A percentile compares a stretch with the other conserved stretches of the same genome.
Conservation (phyloP, 2,888 invertebrate genomes). For the Athrips mouffetella region DNA sequence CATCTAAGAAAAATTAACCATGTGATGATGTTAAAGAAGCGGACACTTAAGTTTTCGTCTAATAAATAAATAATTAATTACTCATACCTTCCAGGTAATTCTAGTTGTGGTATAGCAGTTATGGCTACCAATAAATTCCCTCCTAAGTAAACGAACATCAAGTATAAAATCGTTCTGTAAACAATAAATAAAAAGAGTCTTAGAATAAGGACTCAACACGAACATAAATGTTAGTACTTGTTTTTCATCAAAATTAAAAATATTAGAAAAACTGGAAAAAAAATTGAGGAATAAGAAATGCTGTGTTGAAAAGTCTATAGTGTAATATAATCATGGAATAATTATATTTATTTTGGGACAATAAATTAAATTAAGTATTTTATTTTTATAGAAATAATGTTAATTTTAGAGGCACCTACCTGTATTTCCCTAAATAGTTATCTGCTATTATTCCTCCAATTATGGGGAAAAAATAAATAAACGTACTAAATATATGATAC, state of each 20-base stretch:
- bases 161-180: conserved; percentile 82
- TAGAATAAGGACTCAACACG: too few relatives aligned
- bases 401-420: conserved; percentile 49
- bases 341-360: too few relatives aligned
- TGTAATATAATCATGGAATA: too few relatives aligned
- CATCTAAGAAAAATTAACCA: too few relatives aligned
- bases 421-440: conserved; percentile 88
- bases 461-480: conserved; percentile 87
- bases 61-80: background rate
- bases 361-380: background rate
- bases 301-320: too few relatives aligned
- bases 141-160: conserved; percentile 84
- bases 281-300: too few relatives aligned
- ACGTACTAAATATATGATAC: conserved; percentile 85
- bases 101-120: conserved; percentile 74
- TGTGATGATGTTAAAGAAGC: too few relatives aligned
- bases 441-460: conserved; percentile 89
- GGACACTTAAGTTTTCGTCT: too few relatives aligned
- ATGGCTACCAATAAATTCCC: conserved; percentile 83
- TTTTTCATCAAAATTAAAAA: too few relatives aligned
- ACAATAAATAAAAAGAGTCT: background rate
- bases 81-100: conserved; percentile 61
- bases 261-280: too few relatives aligned
- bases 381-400: background rate
- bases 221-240: too few relatives aligned